Percentiles rank a stretch among this genome's conserved stretches.
phyloP scores from a whole-genome alignment of 2,797 vertebrate genomes.

The Cossypha heuglini region DNA sequence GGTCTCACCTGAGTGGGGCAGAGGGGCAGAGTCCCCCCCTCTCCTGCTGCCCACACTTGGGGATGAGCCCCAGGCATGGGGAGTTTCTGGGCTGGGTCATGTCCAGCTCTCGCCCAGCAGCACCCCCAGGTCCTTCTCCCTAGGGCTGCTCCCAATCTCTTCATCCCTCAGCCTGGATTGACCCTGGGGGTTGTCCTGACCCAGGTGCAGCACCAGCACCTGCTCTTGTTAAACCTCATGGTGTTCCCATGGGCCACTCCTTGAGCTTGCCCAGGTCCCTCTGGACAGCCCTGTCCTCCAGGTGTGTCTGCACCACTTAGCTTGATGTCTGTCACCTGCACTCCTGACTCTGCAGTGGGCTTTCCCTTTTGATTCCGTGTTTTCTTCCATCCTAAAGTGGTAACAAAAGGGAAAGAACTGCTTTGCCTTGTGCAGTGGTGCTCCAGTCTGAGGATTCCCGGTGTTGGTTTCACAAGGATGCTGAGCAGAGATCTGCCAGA shows the following conservation, averaged over 20 bases:
- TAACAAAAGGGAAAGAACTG: neutral
- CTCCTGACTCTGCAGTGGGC: neutral
- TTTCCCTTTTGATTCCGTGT: rapidly evolving
- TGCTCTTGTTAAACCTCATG: neutral
- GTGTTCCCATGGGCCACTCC: neutral
- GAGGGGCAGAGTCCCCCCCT: neutral
- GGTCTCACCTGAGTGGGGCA: neutral
- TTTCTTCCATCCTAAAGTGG: neutral
- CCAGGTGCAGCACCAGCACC: neutral
- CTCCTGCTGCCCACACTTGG: rapidly evolving
- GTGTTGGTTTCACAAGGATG: rapidly evolving
- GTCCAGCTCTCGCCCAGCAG: neutral
- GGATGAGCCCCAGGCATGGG: neutral
- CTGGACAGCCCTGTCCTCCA: neutral
- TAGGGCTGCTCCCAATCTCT: neutral
- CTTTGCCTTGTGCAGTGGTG: neutral
- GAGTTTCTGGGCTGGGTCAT: neutral
- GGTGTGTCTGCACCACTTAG: neutral
- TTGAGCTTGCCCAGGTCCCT: neutral
- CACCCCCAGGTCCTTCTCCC: neutral
- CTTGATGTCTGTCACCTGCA: neutral
- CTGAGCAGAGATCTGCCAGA: neutral
- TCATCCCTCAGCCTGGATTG: too few relatives aligned
- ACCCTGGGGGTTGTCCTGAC: neutral
- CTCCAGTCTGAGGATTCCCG: neutral